Conservation (phyloP, 2,888 invertebrate species). For the Tubulanus polymorphus region DNA sequence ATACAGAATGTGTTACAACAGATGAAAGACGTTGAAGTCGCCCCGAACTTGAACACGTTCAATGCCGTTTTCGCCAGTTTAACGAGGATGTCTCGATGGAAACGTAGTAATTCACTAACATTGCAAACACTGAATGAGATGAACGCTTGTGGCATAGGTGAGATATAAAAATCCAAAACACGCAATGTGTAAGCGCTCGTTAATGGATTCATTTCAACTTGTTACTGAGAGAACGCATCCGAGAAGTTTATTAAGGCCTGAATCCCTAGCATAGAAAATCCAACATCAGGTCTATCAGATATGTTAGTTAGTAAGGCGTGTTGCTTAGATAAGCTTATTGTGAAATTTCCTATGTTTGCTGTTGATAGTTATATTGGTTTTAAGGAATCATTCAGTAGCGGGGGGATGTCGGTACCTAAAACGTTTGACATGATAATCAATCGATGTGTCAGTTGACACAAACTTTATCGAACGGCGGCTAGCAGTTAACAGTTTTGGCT, state of each 20-base stretch:
- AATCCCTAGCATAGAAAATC: too few relatives aligned
- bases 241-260: not conserved
- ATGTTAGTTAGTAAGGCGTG: too few relatives aligned
- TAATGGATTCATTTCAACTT: constrained; percentile 1
- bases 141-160: constrained; percentile 61
- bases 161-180: constrained; percentile 11
- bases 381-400: too few relatives aligned
- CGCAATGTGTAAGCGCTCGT: not conserved
- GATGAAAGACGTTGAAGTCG: constrained; percentile 62
- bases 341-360: too few relatives aligned
- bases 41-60: constrained; percentile 67
- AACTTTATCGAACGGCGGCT: too few relatives aligned
- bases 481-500: too few relatives aligned
- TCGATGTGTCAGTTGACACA: too few relatives aligned
- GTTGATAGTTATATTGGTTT: too few relatives aligned
- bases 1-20: constrained; percentile 54
- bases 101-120: constrained; percentile 54
- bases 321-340: too few relatives aligned
- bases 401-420: too few relatives aligned
- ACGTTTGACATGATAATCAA: too few relatives aligned
- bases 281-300: too few relatives aligned
- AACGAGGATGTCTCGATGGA: constrained; percentile 53
- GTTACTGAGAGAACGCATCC: not conserved
- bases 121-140: constrained; percentile 64
- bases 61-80: constrained; percentile 62